phyloP scores from a whole-genome alignment of 2,113 vertebrate genomes.

The Hemichromis elongatus region DNA sequence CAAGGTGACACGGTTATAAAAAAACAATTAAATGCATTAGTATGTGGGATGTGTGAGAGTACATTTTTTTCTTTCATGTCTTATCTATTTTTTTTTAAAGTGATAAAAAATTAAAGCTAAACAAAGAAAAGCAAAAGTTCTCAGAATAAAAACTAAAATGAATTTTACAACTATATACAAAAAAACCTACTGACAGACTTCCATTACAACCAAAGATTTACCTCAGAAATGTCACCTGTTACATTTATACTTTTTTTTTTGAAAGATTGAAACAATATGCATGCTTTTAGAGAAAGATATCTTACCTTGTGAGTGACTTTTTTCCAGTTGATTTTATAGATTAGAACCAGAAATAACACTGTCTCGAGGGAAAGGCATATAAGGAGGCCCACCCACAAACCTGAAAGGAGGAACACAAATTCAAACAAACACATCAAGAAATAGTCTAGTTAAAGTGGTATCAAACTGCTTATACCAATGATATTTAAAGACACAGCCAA shows the following conservation, averaged over 20 bases:
- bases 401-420: conserved; percentile 53
- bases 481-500: neutral
- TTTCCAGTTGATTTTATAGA: conserved; percentile 83
- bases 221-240: neutral
- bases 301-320: conserved; percentile 80
- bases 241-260: neutral
- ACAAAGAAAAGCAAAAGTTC: neutral
- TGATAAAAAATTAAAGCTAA: neutral
- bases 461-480: neutral
- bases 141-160: neutral
- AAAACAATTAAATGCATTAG: neutral
- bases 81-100: neutral
- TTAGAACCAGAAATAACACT: conserved; percentile 72
- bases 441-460: neutral
- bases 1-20: neutral
- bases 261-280: neutral
- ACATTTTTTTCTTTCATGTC: neutral
- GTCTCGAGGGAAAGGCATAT: conserved; percentile 68
- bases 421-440: neutral
- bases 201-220: neutral
- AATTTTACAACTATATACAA: neutral
- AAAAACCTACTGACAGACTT: neutral
- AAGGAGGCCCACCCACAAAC: conserved; percentile 82
- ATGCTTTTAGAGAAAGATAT: neutral
- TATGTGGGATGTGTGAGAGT: neutral